Evolutionary conservation across 2,113 vertebrate genomes (phyloP), one percentile per base, ranked within the genome.

Genomic region (Thunnus thynnus): DNA sequence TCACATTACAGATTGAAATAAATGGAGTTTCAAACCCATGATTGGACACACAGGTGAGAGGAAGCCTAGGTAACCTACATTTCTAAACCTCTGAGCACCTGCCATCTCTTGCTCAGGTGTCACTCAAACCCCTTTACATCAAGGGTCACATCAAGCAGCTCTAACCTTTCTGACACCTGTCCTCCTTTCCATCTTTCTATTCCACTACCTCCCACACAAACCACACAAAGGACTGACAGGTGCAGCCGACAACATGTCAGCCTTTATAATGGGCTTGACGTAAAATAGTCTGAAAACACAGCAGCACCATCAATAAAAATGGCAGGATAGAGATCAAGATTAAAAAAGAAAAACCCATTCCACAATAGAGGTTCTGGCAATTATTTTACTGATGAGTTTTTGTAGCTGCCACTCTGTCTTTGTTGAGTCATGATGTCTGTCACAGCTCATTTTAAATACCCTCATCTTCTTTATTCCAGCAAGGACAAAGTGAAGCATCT

Each of bases 201-300:
- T 50, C 51, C 48, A 64, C 72, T 62, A 71, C 30, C 17, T n/a
- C 41, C 52, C 3, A 30, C 36, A 25, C 61, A 57, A 27, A 72
- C 57, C 27, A 17, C 70, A 72, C 57, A 76, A 41, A 80, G 72
- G 13, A 50, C 69, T 61, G 50, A 71, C 66, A 83, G 63, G 22
- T 76, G 63, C 68, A 74, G 79, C 69, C 57, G 78, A 80, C 70
- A 73, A 73, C 25, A 54, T 67, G 60, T 77, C 84, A 66, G 51
- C 67, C 67, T 47, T 74, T 65, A 62, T 58, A 30, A 20, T 58
- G 60, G 41, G 44, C 41, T 58, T 75, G 69, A 58, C 11, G 17
- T 36, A 52, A 72, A 76, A 80, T 48, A 6, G 25, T 44, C 56
- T 30, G 64, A 44, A 62, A 79, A 60, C 65, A 75, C 36, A 54